phyloP scores from a whole-genome alignment of 2,888 invertebrate genomes.

The Dascillus cervinus region DNA sequence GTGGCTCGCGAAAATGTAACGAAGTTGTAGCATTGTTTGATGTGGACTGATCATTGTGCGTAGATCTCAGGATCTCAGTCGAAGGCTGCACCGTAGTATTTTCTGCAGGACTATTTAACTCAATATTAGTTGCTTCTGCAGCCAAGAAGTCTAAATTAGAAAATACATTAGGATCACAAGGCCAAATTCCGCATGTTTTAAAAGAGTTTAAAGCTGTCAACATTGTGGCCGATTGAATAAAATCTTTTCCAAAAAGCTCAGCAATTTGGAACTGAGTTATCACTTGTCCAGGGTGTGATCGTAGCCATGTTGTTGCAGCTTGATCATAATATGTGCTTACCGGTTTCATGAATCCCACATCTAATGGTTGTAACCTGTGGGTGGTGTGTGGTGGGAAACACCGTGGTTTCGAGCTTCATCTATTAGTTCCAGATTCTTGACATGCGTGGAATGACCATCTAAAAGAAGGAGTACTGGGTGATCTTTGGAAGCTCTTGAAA shows the following conservation, averaged over 20 bases:
- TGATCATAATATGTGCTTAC: conserved; percentile 22
- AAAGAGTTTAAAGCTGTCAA: conserved; percentile 18
- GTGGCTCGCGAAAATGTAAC: conserved; percentile 4
- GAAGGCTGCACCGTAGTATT: no score
- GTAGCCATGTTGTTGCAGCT: conserved; percentile 18
- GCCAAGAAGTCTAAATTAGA: conserved; percentile 16
- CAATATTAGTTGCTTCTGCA: conserved; percentile 7
- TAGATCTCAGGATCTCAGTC: no score
- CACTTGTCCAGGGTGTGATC: conserved; percentile 20
- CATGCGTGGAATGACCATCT: no score
- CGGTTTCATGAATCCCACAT: conserved; percentile 22
- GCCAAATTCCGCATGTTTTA: conserved; percentile 16
- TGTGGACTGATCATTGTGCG: no score
- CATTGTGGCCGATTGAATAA: conserved; percentile 16
- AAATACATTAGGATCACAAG: conserved; percentile 9
- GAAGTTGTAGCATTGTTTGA: conserved; percentile 7
- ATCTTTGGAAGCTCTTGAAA: conserved; percentile 18
- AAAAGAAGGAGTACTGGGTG: no score
- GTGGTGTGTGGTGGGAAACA: conserved; percentile 28
- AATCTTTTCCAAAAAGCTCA: conserved; percentile 21
- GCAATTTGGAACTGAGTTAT: conserved; percentile 21
- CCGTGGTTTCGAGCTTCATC: conserved; percentile 22
- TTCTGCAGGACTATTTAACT: no score
- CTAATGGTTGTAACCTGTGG: conserved; percentile 24
- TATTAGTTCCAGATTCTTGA: conserved; percentile 24